A percentile compares a stretch with the other conserved stretches of the same genome.
Conservation (phyloP, 1,140 invertebrate species). For the Tyrophagus putrescentiae region DNA sequence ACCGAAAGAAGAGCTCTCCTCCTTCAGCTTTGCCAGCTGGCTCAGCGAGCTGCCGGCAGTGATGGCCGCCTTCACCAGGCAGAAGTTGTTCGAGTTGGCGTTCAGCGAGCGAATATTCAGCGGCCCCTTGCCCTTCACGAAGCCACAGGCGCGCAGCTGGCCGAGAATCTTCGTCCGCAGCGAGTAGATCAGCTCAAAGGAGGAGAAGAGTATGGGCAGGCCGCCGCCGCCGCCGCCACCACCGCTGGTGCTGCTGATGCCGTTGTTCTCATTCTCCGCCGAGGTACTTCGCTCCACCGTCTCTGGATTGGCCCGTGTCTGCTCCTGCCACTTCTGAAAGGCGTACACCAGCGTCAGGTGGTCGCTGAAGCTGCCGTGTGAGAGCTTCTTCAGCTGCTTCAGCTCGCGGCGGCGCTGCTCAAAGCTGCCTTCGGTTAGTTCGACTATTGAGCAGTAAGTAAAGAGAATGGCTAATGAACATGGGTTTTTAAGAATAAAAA, state of each 20-base stretch:
- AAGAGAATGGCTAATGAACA: conserved; percentile 20
- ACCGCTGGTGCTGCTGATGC: no score
- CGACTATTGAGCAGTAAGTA: conserved; percentile 54
- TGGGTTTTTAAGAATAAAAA: background rate
- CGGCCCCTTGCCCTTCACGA: conserved; percentile 51
- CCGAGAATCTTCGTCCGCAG: conserved; percentile 58
- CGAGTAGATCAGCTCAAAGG: conserved; percentile 66
- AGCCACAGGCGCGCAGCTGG: conserved; percentile 64
- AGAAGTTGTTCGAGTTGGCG: conserved; percentile 72
- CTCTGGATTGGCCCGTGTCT: conserved; percentile 35
- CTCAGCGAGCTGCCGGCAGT: conserved; percentile 68
- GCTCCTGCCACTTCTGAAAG: conserved; percentile 50
- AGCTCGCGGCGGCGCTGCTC: conserved; percentile 46
- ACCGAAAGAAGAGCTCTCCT: conserved; percentile 43
- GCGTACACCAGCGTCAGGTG: conserved; percentile 71
- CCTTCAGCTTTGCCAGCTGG: conserved; percentile 55
- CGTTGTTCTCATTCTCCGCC: no score
- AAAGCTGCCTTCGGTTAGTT: conserved; percentile 31
- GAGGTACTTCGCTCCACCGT: no score
- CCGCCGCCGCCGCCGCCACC: no score
- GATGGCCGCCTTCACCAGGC: conserved; percentile 74
- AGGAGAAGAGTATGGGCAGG: no score
- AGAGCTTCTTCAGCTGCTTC: conserved; percentile 47
- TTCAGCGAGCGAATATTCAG: conserved; percentile 63
- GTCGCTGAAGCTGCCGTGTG: conserved; percentile 65